Evolutionary conservation across 1,140 invertebrate species (phyloP).

Genomic region (Euura lappo): DNA sequence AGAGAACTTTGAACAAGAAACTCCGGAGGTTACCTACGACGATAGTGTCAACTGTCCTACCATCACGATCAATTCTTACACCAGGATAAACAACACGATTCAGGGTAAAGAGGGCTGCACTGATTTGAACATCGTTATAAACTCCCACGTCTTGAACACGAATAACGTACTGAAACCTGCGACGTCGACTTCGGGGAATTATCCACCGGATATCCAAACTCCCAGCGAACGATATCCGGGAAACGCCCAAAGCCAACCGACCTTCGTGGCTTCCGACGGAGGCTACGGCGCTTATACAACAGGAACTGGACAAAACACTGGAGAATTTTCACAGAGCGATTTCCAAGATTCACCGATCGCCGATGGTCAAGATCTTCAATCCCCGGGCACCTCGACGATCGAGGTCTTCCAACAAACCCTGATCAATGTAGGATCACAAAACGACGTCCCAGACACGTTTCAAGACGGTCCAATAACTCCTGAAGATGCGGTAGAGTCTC

Average conservation of each 20-base stretch:
- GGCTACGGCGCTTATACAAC: neutral
- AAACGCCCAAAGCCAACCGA: neutral
- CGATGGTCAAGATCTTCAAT: neutral
- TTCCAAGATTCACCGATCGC: neutral
- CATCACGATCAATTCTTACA: constrained; percentile 55
- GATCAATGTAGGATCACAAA: constrained; percentile 37
- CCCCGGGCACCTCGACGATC: constrained; percentile 27
- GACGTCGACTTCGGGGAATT: neutral
- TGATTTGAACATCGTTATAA: constrained; percentile 58
- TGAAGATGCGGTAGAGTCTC: neutral
- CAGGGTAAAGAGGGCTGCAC: constrained; percentile 56
- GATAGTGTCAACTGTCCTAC: constrained; percentile 45
- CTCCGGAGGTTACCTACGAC: constrained; percentile 10
- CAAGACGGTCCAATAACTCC: neutral
- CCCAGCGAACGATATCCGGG: neutral
- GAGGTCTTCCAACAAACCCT: constrained; percentile 47
- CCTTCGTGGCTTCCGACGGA: neutral
- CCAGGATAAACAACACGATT: constrained; percentile 54
- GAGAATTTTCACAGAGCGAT: neutral
- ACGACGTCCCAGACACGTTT: constrained; percentile 9
- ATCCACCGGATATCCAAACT: neutral
- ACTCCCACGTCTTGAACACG: constrained; percentile 53
- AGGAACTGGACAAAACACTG: neutral
- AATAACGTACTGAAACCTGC: constrained; percentile 37
- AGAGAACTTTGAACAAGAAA: constrained; percentile 14